A percentile compares a stretch with the other conserved stretches of the same genome.
phyloP scores from a whole-genome alignment of 2,797 vertebrate genomes.

The Peromyscus attwateri region DNA sequence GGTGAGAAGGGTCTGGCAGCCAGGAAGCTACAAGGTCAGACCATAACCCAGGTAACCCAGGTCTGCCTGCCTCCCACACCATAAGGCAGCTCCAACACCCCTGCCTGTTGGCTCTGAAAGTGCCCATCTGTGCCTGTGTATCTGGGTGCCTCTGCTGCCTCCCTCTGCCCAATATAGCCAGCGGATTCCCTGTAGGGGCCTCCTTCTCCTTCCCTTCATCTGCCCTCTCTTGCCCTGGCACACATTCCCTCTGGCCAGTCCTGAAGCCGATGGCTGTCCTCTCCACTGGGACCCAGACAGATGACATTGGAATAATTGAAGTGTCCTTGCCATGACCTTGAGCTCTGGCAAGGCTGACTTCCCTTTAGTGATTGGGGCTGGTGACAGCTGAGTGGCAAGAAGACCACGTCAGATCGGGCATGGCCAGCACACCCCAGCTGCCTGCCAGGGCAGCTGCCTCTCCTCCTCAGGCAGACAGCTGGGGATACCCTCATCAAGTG shows the following conservation, averaged over 20 bases:
- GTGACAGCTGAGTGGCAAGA: slow-evolving; percentile 80
- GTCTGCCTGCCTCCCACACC: neutral
- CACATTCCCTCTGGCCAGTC: slow-evolving; percentile 66
- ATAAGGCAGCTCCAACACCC: neutral
- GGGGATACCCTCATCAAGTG: slow-evolving; percentile 67
- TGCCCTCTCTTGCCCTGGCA: slow-evolving; percentile 51
- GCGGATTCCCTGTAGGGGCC: neutral
- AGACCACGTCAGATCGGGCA: neutral
- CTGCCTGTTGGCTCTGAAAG: neutral
- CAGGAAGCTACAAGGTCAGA: slow-evolving; percentile 6
- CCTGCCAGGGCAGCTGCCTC: slow-evolving; percentile 63
- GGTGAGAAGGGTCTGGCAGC: neutral
- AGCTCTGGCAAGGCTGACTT: slow-evolving; percentile 78
- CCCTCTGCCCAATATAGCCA: neutral
- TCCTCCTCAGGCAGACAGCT: slow-evolving; percentile 57
- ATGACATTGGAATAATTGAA: slow-evolving; percentile 87
- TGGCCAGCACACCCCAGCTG: neutral
- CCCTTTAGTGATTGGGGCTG: slow-evolving; percentile 73
- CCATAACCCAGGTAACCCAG: slow-evolving; percentile 4
- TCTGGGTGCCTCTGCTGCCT: neutral
- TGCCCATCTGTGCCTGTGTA: neutral
- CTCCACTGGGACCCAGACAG: slow-evolving; percentile 83
- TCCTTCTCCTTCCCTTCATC: slow-evolving; percentile 31
- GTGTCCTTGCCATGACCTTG: slow-evolving; percentile 89
- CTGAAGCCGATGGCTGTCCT: slow-evolving; percentile 73